Percentiles rank a stretch among this genome's conserved stretches.
phyloP scores from a whole-genome alignment of 2,797 vertebrate genomes.

The Strix occidentalis region DNA sequence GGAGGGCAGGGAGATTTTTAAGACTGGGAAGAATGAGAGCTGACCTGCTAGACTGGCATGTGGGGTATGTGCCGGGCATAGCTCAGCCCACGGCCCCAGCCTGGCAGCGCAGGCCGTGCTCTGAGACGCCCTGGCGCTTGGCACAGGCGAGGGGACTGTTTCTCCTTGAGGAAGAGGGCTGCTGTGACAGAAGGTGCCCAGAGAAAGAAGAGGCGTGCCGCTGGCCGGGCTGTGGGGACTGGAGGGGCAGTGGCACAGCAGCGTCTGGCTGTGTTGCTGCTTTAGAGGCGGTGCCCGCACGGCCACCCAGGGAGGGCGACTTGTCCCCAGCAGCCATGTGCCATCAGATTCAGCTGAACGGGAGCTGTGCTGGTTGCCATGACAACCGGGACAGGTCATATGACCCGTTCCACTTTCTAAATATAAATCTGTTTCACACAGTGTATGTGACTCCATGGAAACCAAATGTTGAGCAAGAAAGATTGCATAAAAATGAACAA shows the following conservation, averaged over 20 bases:
- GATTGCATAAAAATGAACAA: conserved; percentile 47
- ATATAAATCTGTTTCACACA: conserved; percentile 79
- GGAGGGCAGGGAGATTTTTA: background rate
- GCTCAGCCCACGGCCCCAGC: background rate
- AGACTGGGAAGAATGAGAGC: background rate
- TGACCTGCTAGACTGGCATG: background rate
- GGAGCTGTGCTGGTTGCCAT: conserved; percentile 72
- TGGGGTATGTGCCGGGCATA: background rate
- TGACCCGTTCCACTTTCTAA: conserved; percentile 79
- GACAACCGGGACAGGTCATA: conserved; percentile 73
- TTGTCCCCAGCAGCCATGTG: background rate
- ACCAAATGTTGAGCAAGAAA: conserved; percentile 68
- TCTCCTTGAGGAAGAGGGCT: background rate
- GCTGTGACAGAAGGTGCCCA: background rate
- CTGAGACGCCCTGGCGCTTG: background rate
- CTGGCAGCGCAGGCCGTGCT: background rate
- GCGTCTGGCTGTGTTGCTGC: background rate
- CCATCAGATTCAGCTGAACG: conserved; percentile 40
- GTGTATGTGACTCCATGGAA: conserved; percentile 71
- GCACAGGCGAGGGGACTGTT: background rate
- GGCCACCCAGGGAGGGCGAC: background rate
- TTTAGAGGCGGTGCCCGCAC: background rate
- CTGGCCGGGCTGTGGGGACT: background rate
- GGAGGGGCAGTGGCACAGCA: background rate
- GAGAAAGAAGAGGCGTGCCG: background rate